phyloP scores from a whole-genome alignment of 2,797 vertebrate genomes.

The Neoniphon sammara region DNA sequence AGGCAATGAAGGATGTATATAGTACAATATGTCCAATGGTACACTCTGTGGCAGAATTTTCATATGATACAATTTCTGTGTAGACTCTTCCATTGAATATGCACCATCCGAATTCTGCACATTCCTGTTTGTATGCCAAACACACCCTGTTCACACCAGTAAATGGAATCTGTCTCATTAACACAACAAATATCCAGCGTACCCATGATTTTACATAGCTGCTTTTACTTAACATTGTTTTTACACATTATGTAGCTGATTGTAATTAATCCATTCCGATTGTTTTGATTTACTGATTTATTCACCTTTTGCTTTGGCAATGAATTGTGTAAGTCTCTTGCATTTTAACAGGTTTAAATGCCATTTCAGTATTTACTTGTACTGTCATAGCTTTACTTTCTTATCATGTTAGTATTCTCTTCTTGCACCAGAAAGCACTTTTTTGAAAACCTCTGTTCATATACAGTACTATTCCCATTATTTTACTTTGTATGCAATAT shows the following conservation, averaged over 20 bases:
- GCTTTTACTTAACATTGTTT: constrained; percentile 55
- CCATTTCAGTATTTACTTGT: constrained; percentile 71
- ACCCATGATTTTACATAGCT: constrained; percentile 42
- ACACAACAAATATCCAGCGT: constrained; percentile 57
- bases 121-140: constrained; percentile 76
- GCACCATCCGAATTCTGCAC: constrained; percentile 63
- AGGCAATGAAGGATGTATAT: constrained; percentile 79
- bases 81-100: constrained; percentile 42
- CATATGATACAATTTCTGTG: constrained; percentile 61
- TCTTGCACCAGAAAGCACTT: constrained; percentile 82
- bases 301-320: constrained; percentile 28
- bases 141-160: constrained; percentile 50
- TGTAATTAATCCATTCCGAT: constrained; percentile 61
- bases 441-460: constrained; percentile 70
- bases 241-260: constrained; percentile 54
- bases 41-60: constrained; percentile 68
- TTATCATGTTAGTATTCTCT: constrained; percentile 63
- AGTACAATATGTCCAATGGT: constrained; percentile 72
- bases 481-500: constrained; percentile 79
- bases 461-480: constrained; percentile 63
- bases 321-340: constrained; percentile 41
- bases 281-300: constrained; percentile 47
- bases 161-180: constrained; percentile 62
- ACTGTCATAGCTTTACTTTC: constrained; percentile 60
- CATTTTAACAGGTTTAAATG: constrained; percentile 51